A percentile compares a stretch with the other conserved stretches of the same genome.
Evolutionary conservation across 2,113 vertebrate species (phyloP).

Genomic region (Platysteira castanea): DNA sequence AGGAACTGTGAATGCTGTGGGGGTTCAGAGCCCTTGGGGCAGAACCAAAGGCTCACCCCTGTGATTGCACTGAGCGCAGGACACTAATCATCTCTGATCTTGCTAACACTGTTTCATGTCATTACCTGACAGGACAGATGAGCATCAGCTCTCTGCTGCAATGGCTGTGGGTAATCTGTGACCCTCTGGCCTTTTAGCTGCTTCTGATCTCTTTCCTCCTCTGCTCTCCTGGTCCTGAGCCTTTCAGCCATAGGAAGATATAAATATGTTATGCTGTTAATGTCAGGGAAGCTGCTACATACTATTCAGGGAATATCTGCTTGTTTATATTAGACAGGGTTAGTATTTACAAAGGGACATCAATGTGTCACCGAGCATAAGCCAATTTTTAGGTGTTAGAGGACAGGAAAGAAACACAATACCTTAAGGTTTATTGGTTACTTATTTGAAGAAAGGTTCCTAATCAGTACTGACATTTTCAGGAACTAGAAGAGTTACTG

Average conservation of each 20-base stretch:
- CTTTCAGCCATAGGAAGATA: neutral
- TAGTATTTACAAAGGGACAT: neutral
- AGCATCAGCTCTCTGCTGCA: neutral
- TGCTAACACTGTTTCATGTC: neutral
- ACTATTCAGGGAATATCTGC: neutral
- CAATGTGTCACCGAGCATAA: neutral
- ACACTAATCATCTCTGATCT: neutral
- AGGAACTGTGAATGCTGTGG: neutral
- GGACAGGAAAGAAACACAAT: neutral
- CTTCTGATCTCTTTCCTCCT: neutral
- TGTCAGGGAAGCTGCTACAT: neutral
- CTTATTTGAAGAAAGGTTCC: neutral
- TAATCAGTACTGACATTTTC: neutral
- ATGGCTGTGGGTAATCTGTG: neutral
- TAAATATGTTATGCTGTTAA: neutral
- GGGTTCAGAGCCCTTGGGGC: accelerated
- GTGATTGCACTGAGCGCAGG: neutral
- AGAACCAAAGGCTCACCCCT: neutral
- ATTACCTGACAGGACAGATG: neutral
- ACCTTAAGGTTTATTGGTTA: neutral
- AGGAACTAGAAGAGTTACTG: neutral
- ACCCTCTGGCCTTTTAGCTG: neutral
- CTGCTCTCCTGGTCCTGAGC: neutral
- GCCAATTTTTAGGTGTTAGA: neutral
- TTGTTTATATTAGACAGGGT: neutral